Percentiles rank a stretch among this genome's conserved stretches.
These are phyloP conservation scores for Sylvicapra grimmia DNA, from an alignment of 2,113 vertebrate genomes.

Conservation along the genomic window DNA sequence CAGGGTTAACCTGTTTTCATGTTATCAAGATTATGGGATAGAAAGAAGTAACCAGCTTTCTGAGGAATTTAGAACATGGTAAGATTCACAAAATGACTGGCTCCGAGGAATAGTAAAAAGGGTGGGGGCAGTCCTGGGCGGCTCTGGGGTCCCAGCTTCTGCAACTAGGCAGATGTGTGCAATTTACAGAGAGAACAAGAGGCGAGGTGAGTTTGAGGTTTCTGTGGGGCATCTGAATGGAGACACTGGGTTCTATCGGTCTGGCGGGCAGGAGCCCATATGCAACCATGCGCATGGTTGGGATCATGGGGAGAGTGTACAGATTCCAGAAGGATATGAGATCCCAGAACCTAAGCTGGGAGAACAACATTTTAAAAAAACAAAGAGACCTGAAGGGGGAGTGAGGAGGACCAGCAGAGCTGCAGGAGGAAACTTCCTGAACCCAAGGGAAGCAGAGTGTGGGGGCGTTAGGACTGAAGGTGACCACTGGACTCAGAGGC, in stretches of 20 bases:
- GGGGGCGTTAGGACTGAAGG: background rate
- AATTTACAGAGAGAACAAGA: fast-evolving
- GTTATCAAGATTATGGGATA: background rate
- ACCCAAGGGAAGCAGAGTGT: background rate
- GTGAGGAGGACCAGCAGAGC: background rate
- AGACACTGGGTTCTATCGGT: fast-evolving
- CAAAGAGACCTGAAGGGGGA: no score
- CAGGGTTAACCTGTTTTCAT: background rate
- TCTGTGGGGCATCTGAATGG: background rate
- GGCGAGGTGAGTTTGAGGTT: background rate
- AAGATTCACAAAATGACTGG: background rate
- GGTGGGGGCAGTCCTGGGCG: background rate
- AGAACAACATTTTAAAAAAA: background rate
- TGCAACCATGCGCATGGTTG: background rate
- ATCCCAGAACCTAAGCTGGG: background rate
- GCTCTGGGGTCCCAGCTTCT: background rate
- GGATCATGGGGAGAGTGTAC: no score
- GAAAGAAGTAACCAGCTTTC: background rate
- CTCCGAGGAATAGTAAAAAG: background rate
- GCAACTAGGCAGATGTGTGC: background rate
- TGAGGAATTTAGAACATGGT: background rate
- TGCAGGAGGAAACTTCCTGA: background rate
- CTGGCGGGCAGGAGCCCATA: background rate
- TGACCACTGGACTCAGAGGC: background rate
- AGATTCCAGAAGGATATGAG: background rate